Conservation (phyloP, 2,888 invertebrate genomes). For the Hedychridium roseum region DNA sequence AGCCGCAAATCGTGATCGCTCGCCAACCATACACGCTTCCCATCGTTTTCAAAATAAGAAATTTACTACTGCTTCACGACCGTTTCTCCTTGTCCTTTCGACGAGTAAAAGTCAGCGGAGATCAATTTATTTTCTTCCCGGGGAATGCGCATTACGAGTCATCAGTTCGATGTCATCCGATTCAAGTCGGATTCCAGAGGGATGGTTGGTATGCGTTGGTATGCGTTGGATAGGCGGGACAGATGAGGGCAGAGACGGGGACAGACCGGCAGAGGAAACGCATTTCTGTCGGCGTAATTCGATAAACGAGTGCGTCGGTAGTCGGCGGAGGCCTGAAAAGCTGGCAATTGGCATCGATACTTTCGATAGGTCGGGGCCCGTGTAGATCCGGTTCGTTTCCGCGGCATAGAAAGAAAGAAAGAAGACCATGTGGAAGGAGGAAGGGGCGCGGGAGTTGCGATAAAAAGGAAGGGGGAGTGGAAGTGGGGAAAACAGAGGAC, state of each 20-base stretch:
- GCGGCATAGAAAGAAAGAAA: constrained; percentile 19
- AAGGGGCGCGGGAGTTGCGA: background rate
- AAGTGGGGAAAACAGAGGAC: constrained; percentile 12
- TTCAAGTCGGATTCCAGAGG: too few relatives aligned
- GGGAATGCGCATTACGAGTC: too few relatives aligned
- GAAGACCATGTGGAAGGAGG: background rate
- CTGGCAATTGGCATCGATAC: constrained; percentile 55
- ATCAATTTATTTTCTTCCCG: too few relatives aligned
- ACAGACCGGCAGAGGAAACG: constrained; percentile 34
- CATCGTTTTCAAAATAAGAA: constrained; percentile 5
- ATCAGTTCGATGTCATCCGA: too few relatives aligned
- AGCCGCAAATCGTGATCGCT: background rate
- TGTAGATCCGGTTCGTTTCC: constrained; percentile 53
- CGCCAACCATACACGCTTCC: constrained; percentile 14
- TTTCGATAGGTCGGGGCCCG: constrained; percentile 44
- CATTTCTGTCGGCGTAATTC: constrained; percentile 43
- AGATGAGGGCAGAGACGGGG: constrained; percentile 7
- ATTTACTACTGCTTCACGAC: too few relatives aligned
- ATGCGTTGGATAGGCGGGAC: background rate
- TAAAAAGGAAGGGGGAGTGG: background rate
- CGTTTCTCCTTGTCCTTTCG: too few relatives aligned
- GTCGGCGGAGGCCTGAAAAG: constrained; percentile 23
- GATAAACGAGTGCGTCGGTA: constrained; percentile 45
- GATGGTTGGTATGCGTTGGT: background rate
- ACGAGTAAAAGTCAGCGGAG: too few relatives aligned